Evolutionary conservation across 2,797 vertebrate species (phyloP).

Genomic region (Pangasius djambal): DNA sequence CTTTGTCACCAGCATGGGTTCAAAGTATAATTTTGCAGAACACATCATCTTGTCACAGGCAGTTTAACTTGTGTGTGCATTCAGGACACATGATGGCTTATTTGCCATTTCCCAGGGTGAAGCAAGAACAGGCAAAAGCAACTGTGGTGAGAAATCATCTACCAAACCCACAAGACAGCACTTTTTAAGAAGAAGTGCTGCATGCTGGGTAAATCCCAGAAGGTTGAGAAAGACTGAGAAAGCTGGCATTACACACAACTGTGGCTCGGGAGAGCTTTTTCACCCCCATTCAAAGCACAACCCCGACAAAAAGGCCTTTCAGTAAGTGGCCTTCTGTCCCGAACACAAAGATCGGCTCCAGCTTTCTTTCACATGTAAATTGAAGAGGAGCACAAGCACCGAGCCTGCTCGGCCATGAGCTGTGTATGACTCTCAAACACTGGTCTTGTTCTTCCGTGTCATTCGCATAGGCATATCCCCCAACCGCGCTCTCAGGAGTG

Average conservation of each 20-base stretch:
- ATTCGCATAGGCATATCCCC: neutral
- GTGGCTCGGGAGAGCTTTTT: slow-evolving; percentile 16
- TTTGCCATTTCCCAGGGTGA: neutral
- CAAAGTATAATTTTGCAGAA: neutral
- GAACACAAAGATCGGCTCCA: slow-evolving; percentile 27
- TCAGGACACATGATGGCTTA: neutral
- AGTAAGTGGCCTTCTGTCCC: slow-evolving; percentile 47
- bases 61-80: neutral
- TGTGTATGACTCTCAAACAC: slow-evolving; percentile 30
- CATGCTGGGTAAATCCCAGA: neutral
- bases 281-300: slow-evolving; percentile 28
- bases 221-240: neutral
- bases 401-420: slow-evolving; percentile 14
- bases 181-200: neutral
- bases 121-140: neutral
- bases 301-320: slow-evolving; percentile 52
- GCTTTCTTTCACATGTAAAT: slow-evolving; percentile 62
- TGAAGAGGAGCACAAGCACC: slow-evolving; percentile 41
- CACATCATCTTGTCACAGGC: neutral
- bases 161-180: neutral
- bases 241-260: neutral
- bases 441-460: neutral
- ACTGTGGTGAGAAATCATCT: neutral
- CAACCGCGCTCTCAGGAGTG: neutral
- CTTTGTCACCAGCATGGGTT: neutral